Evolutionary conservation across 2,113 vertebrate species (phyloP).

Genomic region (Antechinus flavipes): DNA sequence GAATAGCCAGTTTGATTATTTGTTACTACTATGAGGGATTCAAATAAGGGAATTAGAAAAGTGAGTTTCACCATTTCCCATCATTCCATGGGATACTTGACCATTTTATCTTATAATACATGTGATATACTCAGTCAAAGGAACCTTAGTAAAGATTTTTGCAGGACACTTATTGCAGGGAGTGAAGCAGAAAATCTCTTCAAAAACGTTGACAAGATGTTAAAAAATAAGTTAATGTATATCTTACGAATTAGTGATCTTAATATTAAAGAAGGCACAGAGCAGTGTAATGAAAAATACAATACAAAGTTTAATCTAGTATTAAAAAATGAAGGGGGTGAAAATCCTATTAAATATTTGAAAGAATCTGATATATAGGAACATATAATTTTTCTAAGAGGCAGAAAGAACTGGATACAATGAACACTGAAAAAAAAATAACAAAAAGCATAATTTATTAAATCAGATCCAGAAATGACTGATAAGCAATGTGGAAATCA

Average conservation of each 20-base stretch:
- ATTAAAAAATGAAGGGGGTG: neutral
- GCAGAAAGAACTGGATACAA: neutral
- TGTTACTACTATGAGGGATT: neutral
- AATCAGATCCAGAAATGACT: neutral
- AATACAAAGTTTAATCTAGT: neutral
- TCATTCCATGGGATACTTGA: neutral
- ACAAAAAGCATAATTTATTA: neutral
- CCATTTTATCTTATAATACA: neutral
- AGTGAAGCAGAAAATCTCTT: neutral
- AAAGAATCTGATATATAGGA: neutral
- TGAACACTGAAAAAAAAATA: neutral
- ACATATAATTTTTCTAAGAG: neutral
- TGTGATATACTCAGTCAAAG: neutral
- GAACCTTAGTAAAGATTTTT: neutral
- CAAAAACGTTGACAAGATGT: neutral
- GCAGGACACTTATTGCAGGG: neutral
- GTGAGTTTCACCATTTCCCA: neutral
- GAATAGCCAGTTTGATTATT: no score
- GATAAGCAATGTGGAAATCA: neutral
- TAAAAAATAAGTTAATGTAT: neutral
- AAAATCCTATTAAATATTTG: neutral
- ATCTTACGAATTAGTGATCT: neutral
- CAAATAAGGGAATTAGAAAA: neutral
- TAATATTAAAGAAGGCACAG: neutral
- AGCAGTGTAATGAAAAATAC: neutral